phyloP scores from a whole-genome alignment of 2,113 vertebrate species.

The Archilochus colubris region DNA sequence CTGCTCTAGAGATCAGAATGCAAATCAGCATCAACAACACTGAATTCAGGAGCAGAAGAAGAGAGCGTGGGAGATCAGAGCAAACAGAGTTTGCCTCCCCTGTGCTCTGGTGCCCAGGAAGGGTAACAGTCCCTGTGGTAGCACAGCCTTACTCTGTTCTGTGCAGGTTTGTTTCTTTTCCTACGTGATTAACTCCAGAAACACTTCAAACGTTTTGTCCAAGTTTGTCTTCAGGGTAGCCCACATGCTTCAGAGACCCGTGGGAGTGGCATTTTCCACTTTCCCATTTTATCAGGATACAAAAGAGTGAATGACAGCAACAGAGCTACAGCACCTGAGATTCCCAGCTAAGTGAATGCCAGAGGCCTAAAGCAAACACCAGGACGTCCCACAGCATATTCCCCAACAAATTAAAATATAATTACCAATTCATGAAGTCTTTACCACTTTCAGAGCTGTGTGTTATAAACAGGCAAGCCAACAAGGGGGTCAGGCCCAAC shows the following conservation, averaged over 20 bases:
- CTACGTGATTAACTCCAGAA: neutral
- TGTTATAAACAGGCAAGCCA: neutral
- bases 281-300: neutral
- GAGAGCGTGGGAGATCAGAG: neutral
- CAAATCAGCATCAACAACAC: neutral
- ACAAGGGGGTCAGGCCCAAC: too few relatives aligned
- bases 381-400: conserved; percentile 46
- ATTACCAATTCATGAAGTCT: neutral
- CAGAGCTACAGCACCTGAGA: neutral
- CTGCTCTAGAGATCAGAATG: neutral
- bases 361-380: neutral
- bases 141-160: neutral
- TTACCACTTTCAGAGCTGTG: neutral
- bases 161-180: neutral
- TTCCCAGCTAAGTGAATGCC: neutral
- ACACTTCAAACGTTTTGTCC: neutral
- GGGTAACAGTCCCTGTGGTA: neutral
- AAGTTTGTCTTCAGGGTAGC: neutral
- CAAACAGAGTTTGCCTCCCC: neutral
- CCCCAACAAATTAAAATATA: conserved; percentile 3
- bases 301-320: neutral
- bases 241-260: neutral
- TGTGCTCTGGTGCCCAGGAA: neutral
- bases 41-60: neutral
- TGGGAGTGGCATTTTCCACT: neutral